A percentile compares a stretch with the other conserved stretches of the same genome.
Evolutionary conservation across 1,140 invertebrate species (phyloP).

Genomic region (Daktulosphaira vitifoliae): DNA sequence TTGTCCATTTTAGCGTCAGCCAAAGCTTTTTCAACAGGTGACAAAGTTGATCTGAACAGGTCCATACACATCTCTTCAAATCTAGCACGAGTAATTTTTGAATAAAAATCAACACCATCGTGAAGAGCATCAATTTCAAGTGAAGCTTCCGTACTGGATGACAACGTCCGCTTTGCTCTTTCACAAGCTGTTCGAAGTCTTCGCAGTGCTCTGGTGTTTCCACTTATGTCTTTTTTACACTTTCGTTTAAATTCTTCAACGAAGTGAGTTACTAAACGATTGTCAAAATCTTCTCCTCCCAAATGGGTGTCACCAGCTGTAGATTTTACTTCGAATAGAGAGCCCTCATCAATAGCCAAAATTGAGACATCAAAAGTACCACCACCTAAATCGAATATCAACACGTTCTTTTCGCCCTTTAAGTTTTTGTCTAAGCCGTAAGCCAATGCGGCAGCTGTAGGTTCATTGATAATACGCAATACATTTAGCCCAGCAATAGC

Average conservation of each 20-base stretch:
- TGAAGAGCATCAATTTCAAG: slow-evolving; percentile 51
- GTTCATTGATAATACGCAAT: slow-evolving; percentile 73
- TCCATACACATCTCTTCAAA: slow-evolving; percentile 57
- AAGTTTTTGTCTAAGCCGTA: slow-evolving; percentile 70
- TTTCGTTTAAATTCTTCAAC: slow-evolving; percentile 51
- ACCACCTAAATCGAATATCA: slow-evolving; percentile 66
- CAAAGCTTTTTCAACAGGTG: slow-evolving; percentile 59
- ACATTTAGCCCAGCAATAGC: slow-evolving; percentile 61
- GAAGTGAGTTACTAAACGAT: slow-evolving; percentile 65
- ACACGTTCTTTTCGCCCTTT: slow-evolving; percentile 63
- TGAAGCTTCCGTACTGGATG: slow-evolving; percentile 50
- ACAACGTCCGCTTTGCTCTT: slow-evolving; percentile 51
- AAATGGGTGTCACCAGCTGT: slow-evolving; percentile 69
- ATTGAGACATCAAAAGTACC: slow-evolving; percentile 81
- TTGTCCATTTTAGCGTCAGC: slow-evolving; percentile 67
- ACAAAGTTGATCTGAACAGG: slow-evolving; percentile 51
- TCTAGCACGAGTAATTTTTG: slow-evolving; percentile 51
- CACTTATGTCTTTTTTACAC: slow-evolving; percentile 46
- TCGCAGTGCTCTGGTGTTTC: slow-evolving; percentile 48
- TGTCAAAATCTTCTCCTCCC: slow-evolving; percentile 74
- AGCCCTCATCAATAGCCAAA: slow-evolving; percentile 75
- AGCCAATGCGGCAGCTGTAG: slow-evolving; percentile 63
- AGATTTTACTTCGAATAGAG: slow-evolving; percentile 66
- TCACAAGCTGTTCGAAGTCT: slow-evolving; percentile 58
- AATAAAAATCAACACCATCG: slow-evolving; percentile 54